Base-by-base conservation (phyloP, 2,888 invertebrate genomes). In the Trachelus stipa region DNA sequence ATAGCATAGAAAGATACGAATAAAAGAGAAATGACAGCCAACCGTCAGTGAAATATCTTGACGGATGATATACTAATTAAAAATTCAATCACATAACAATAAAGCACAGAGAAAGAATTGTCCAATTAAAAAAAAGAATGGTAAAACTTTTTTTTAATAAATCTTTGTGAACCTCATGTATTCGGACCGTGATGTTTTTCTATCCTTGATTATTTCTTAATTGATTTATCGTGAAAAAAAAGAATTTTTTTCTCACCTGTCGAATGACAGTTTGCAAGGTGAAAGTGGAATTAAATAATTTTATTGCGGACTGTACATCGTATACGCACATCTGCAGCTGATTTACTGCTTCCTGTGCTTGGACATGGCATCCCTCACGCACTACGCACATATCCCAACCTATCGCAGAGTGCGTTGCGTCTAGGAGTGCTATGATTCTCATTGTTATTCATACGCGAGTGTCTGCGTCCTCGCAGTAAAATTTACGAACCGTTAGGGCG, bases 301-400 rank as follows among this genome's bases (percentile, higher is more conserved):
- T 69, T 15, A 30, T 15, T 15, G 30, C 31, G 30, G 69, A 69
- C 69, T 69, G 69, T 69, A 69, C 69, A 33, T 69, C 69, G 69
- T 69, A 40, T 40, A 73, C 34, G 73, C 68, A 68, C 30, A 11
- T 35, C 34, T 15, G 73, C 3, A n/a, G 73, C n/a, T 23, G 68
- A 77, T 68, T 77, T 77, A 73, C 73, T 3, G n/a, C 68, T 68
- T 77, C 31, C 34, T 68, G 35, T 68, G 2, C 31, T 71, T 33
- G 34, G 34, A 37, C 76, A 30, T 37, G 34, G 34, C 34, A 69
- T 34, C 75, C 40, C 31, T 75, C 40, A 75, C 56, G 56, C 40
- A 75, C n/a, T 56, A 75, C 56, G 75, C 69, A 30, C 69, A 69
- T 69, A 33, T 69, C 30, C 69, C 23, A 69, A 69, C 69, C 69